Base-by-base conservation (phyloP, 1,140 invertebrate genomes). In the Adoxophyes honmai region DNA sequence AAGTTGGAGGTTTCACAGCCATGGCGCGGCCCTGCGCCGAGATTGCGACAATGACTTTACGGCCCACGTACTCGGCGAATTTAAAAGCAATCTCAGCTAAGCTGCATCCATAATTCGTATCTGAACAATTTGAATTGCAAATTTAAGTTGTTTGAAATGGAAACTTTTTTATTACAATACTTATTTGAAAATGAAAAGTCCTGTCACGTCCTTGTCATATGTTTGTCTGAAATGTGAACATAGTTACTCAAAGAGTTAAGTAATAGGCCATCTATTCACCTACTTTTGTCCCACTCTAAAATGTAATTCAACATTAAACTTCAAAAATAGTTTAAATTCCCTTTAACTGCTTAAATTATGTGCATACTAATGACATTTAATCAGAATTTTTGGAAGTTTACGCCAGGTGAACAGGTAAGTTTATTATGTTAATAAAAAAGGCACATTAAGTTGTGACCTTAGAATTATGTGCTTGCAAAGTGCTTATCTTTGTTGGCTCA, bases 21-120 rank as follows among this genome's bases (percentile, higher is more conserved):
- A 35, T 28, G 6, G 13, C 35, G 48, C 36, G 70, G 65, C 68
- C 64, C 57, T 68, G 66, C 60, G 54, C 44, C 34, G 57, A 55
- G 38, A 44, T 75, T 79, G 73, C 74, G 53, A 64, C 71, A 75
- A 70, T 71, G 57, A 56, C 60, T 64, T 70, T 62, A 59, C 66
- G 61, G 63, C 68, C 64, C 64, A 73, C 66, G 55, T 51, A 52
- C 42, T 7, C 42, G 42, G 11, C 18, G 15, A 44, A 9, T 44
- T 44, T 44, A 44, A 48, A 48, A 48, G 42, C 42, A 48, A 48
- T 48, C 42, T 44, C 10, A 48, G 42, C 42, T 28, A 33, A 48
- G 13, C n/a, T 48, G 21, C 21, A 57, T 28, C 21, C 6, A 28
- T 28, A n/a, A n/a, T n/a, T n/a, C n/a, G n/a, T n/a, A n/a, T n/a